These are phyloP conservation scores for Diaphora mendica DNA, from an alignment of 2,888 invertebrate species.

Conservation along the genomic window DNA sequence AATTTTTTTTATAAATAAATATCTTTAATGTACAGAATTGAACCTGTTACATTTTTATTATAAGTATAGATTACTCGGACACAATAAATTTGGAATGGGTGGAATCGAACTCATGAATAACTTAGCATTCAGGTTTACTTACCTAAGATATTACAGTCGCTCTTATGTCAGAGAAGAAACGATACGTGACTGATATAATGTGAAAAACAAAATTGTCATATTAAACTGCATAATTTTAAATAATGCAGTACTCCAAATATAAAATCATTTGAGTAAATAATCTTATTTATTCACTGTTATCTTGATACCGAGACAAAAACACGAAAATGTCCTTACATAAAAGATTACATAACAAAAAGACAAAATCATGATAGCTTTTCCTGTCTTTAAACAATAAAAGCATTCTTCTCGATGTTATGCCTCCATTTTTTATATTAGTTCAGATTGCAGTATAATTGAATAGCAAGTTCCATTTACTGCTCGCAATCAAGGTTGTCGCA, in stretches of 20 bases:
- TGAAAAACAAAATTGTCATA: neutral
- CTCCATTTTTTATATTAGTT: conserved; percentile 14
- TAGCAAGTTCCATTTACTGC: conserved; percentile 34
- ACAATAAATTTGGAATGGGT: no score
- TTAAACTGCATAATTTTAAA: neutral
- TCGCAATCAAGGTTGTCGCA: conserved; percentile 32
- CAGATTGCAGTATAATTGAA: conserved; percentile 31
- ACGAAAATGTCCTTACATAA: neutral
- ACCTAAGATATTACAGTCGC: neutral
- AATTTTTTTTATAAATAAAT: no score
- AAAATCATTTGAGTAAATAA: conserved; percentile 14
- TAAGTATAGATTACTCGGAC: no score
- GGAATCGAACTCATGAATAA: no score
- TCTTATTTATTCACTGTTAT: conserved; percentile 25
- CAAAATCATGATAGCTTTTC: neutral
- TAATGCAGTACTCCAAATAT: neutral
- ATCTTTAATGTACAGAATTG: no score
- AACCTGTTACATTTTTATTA: no score
- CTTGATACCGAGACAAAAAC: neutral
- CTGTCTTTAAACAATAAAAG: neutral
- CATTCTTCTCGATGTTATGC: neutral
- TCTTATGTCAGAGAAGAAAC: neutral
- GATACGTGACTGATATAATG: neutral
- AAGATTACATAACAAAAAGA: neutral
- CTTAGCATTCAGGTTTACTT: no score